Base-by-base conservation (phyloP, 2,797 vertebrate species). In the Lithobates pipiens region DNA sequence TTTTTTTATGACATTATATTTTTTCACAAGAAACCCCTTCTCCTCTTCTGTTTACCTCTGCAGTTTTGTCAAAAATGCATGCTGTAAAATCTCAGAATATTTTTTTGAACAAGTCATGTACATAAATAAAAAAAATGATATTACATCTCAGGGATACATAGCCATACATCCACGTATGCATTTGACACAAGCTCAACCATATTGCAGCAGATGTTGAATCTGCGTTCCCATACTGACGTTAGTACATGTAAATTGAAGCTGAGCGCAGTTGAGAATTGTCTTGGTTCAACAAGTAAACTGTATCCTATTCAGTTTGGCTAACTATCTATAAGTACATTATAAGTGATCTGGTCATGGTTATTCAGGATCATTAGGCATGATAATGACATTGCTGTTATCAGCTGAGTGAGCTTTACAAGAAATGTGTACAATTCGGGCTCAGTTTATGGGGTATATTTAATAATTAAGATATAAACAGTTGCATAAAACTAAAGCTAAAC, bases 1-100 rank as follows among this genome's bases (percentile, higher is more conserved):
- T 46, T 46, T 54, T 84, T 84, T 70, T 76, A 69, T 76, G 73
- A 76, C 82, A 57, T 84, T 84, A 10, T 72, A 46, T 29, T 83
- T 84, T 76, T 83, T 84, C 23, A 70, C 83, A 61, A 46, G 83
- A 72, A 72, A 61, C 21, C 54, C 21, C 21, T 61, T 61, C 54
- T 61, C 54, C 54, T 61, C 7, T 61, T 61, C 54, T 23, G 50
- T 54, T 3, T 54, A 6, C 16, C 16, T 16, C 15, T 54, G 4
- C 13, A 4, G 11, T 18, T 54, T 18, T 18, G 16, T 21, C 21
- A 61, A 23, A 61, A 61, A 23, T 61, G 2, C 54, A 61, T 61
- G 6, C 7, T 61, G 54, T 23, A 16, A 54, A 54, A 54, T 18
- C 16, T 54, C 50, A 54, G 50, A 16, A 54, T 54, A 18, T 54